Evolutionary conservation across 2,797 vertebrate species (phyloP).

Genomic region (Micropoecilia bifurca): DNA sequence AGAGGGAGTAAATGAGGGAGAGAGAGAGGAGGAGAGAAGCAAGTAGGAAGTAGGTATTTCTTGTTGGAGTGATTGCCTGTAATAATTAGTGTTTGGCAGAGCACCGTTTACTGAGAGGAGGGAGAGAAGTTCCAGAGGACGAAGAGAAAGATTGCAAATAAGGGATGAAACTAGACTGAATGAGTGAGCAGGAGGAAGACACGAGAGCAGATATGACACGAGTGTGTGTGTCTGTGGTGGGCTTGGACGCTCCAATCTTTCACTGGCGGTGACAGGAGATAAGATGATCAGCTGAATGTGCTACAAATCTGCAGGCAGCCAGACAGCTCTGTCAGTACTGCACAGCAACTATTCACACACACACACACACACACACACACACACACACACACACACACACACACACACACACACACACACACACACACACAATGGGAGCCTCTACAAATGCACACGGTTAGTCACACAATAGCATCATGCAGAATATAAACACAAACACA

Average conservation of each 20-base stretch:
- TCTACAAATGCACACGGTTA: constrained; percentile 22
- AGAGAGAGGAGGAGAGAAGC: constrained; percentile 43
- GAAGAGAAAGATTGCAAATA: constrained; percentile 27
- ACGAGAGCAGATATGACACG: constrained; percentile 17
- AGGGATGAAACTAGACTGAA: constrained; percentile 48
- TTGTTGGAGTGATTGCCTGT: constrained; percentile 76
- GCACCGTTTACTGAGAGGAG: constrained; percentile 63
- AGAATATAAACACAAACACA: constrained; percentile 20
- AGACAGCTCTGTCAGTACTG: constrained; percentile 74
- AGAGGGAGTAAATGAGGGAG: constrained; percentile 29
- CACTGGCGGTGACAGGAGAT: constrained; percentile 80
- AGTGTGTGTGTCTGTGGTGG: constrained; percentile 30
- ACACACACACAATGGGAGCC: constrained; percentile 9
- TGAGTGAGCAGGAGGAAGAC: constrained; percentile 30
- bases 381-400: constrained; percentile 5
- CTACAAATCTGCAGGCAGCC: constrained; percentile 79
- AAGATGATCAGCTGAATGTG: constrained; percentile 77
- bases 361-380: constrained; percentile 20
- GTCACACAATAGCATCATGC: constrained; percentile 22
- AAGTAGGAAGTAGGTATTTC: constrained; percentile 69
- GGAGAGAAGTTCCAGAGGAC: constrained; percentile 40
- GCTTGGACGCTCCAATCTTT: constrained; percentile 69
- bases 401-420: background rate
- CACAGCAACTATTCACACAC: constrained; percentile 45
- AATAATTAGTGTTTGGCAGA: constrained; percentile 78